Conservation (phyloP, 2,888 invertebrate species). For the Polyommatus icarus region DNA sequence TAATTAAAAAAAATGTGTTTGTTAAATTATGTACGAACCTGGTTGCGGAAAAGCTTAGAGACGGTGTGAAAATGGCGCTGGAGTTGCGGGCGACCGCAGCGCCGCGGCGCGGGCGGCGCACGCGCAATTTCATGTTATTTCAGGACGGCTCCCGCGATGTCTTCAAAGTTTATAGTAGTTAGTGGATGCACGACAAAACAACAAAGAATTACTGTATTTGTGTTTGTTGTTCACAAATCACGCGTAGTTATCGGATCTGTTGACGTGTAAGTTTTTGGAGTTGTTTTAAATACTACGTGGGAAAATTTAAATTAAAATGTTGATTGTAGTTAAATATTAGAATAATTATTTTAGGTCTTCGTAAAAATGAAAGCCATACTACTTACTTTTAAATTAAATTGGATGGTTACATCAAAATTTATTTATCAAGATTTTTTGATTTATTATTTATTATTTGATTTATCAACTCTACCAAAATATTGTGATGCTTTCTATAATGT, state of each 20-base stretch:
- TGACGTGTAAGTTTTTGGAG: neutral
- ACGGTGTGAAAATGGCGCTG: conserved; percentile 78
- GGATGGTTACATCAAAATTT: too few relatives aligned
- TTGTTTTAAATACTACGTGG: neutral
- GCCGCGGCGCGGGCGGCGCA: conserved; percentile 71
- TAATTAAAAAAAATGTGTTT: conserved; percentile 5
- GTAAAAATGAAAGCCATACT: too few relatives aligned
- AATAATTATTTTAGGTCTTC: too few relatives aligned
- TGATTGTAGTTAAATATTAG: too few relatives aligned
- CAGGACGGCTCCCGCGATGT: conserved; percentile 80
- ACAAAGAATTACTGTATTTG: conserved; percentile 17
- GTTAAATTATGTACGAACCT: conserved; percentile 60
- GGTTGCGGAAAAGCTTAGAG: conserved; percentile 74
- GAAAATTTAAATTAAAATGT: too few relatives aligned
- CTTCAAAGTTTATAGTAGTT: conserved; percentile 51
- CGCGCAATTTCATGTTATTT: conserved; percentile 76
- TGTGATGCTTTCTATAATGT: too few relatives aligned
- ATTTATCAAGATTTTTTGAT: too few relatives aligned
- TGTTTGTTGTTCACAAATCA: neutral
- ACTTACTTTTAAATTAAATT: too few relatives aligned
- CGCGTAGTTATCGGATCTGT: neutral
- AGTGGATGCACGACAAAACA: conserved; percentile 26
- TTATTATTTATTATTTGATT: too few relatives aligned
- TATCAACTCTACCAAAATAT: too few relatives aligned
- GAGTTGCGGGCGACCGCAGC: conserved; percentile 67